These are phyloP conservation scores for Mycetomoellerius zeteki DNA, from an alignment of 1,140 invertebrate species.

Conservation along the genomic window DNA sequence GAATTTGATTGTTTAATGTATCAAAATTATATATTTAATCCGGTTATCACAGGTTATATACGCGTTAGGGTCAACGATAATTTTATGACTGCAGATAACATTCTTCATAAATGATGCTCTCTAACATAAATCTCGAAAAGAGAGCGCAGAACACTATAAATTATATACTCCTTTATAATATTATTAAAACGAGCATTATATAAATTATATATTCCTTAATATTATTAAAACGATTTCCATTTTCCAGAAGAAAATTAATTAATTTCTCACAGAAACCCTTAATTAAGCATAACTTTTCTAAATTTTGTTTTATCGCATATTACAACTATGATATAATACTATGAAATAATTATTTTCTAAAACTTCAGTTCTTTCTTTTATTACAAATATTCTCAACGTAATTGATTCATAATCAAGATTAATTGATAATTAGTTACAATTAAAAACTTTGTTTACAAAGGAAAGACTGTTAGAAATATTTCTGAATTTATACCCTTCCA, in stretches of 20 bases:
- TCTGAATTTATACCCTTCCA: too few relatives aligned
- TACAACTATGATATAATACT: background rate
- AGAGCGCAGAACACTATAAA: background rate
- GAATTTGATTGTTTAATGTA: background rate
- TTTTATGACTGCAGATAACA: slow-evolving; percentile 18
- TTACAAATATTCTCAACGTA: background rate
- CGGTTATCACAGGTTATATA: background rate
- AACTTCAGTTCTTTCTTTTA: background rate
- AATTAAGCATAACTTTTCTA: background rate
- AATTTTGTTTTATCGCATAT: background rate
- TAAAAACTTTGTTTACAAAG: background rate
- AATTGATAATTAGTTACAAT: slow-evolving; percentile 3
- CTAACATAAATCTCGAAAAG: background rate
- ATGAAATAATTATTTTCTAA: slow-evolving; percentile 14
- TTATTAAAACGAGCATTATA: slow-evolving; percentile 7
- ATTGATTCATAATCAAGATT: background rate
- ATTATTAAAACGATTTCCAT: background rate
- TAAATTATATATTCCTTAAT: background rate
- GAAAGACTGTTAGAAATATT: background rate
- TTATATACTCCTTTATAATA: slow-evolving; percentile 7
- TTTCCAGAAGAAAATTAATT: background rate
- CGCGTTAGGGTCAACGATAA: slow-evolving; percentile 32
- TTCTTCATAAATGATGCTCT: background rate
- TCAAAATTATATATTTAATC: background rate
- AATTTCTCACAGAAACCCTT: background rate